These are phyloP conservation scores for Scaptomyza reducta DNA, from an alignment of 2,888 invertebrate genomes.

Conservation along the genomic window DNA sequence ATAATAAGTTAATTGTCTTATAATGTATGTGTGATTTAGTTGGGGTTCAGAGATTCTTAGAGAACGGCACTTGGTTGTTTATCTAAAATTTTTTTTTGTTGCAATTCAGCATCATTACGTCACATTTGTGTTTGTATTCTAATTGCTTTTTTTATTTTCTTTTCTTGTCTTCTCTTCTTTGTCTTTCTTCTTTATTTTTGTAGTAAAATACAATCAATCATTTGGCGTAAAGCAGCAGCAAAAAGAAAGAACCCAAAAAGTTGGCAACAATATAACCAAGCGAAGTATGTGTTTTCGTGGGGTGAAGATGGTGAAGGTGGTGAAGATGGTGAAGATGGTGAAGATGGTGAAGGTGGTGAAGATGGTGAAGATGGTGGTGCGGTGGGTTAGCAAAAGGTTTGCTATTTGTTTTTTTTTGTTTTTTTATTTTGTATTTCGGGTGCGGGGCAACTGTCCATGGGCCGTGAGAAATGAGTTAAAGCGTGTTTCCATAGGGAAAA, in stretches of 20 bases:
- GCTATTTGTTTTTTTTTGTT: background rate
- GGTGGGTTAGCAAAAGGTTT: background rate
- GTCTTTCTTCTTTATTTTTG: background rate
- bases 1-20: too few relatives aligned
- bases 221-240: slow-evolving; percentile 33
- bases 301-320: background rate
- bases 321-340: too few relatives aligned
- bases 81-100: background rate
- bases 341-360: too few relatives aligned
- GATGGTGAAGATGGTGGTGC: background rate
- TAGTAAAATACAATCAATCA: slow-evolving; percentile 58
- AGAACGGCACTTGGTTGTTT: background rate
- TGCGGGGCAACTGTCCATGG: slow-evolving; percentile 1
- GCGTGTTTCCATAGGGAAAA: background rate
- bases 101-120: background rate
- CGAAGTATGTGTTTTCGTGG: background rate
- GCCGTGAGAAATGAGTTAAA: background rate
- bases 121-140: background rate
- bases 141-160: background rate
- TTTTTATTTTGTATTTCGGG: background rate
- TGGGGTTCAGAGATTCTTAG: too few relatives aligned
- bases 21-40: too few relatives aligned
- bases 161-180: background rate
- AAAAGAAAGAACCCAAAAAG: slow-evolving; percentile 18
- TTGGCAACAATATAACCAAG: slow-evolving; percentile 15